Evolutionary conservation across 2,797 vertebrate species (phyloP), one percentile per base, ranked within the genome.

Genomic region (Myripristis jacobus): DNA sequence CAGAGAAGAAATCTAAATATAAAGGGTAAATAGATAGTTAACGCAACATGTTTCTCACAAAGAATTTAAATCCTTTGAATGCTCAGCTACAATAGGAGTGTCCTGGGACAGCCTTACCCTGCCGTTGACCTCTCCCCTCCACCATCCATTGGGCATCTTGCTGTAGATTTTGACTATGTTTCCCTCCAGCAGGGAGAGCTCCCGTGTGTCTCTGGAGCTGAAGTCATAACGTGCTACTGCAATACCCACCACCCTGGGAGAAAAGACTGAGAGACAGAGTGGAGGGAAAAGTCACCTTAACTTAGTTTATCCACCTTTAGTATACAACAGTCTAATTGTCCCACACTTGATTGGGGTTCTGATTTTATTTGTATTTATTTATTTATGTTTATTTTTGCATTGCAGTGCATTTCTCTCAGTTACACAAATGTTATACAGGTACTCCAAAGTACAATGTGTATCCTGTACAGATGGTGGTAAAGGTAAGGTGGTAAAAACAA

Each of bases 151-250:
- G 0, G 95, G 92, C 65, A 96, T 94, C 90, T 99, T 99, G 38
- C 94, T 96, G 87, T 97, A 96, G 87, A 99, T 97, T 90, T 94
- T 97, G 73, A 99, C 96, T 46, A 96, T 75, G 2, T 99, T 97
- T 11, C 97, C 98, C 85, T 97, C 97, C 81, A 94, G 34, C 25
- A 99, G 87, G 5, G 97, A 96, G 6, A 99, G 87, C 38, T 99
- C 97, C 21, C 95, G 91, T 50, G 95, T 97, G 82, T 99, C 97
- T 84, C 97, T 93, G 3, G 96, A 96, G 69, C 95, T 94, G 94
- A 98, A 99, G 92, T 98, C 95, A 1, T 99, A 99, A 12, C 97
- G 96, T 1, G 96, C 98, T 22, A 97, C 92, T 24, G 98, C 98
- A 21, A 96, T 90, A 27, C 97, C 96, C 54, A 98, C 92, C 84